Percentiles rank a stretch among this genome's conserved stretches.
phyloP scores from a whole-genome alignment of 2,888 invertebrate genomes.

The Drosophila kanekoi region DNA sequence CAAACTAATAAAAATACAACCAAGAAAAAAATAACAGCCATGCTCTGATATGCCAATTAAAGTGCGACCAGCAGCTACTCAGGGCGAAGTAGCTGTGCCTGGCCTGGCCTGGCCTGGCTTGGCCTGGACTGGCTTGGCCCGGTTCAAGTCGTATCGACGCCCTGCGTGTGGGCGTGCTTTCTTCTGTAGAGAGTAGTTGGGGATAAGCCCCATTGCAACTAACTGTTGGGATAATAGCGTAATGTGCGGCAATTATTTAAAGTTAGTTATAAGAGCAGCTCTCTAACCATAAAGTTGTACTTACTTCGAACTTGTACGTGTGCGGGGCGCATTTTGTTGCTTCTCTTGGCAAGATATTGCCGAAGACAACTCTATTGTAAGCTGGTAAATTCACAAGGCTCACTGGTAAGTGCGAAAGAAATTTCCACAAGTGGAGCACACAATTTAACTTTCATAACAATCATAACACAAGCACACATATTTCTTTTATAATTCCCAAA shows the following conservation, averaged over 20 bases:
- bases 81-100: constrained; percentile 14
- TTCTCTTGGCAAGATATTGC: not conserved
- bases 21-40: constrained; percentile 47
- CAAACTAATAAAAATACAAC: constrained; percentile 54
- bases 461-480: too few species aligned
- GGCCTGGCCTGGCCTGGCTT: constrained; percentile 2
- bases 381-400: too few species aligned
- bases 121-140: constrained; percentile 4
- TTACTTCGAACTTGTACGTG: not conserved
- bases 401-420: not conserved
- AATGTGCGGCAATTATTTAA: constrained; percentile 71
- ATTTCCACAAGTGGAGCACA: not conserved
- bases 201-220: constrained; percentile 6
- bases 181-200: constrained; percentile 23
- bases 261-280: constrained; percentile 63
- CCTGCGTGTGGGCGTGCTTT: constrained; percentile 60
- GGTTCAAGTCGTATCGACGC: constrained; percentile 5
- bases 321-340: not conserved
- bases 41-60: constrained; percentile 76
- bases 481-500: too few species aligned
- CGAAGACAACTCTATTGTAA: not conserved
- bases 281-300: constrained; percentile 11
- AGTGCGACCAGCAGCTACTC: constrained; percentile 67
- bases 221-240: constrained; percentile 52
- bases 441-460: too few species aligned